Evolutionary conservation across 2,888 invertebrate genomes (phyloP), one percentile per base, ranked within the genome.

Genomic region (Drosophila imparisetae): DNA sequence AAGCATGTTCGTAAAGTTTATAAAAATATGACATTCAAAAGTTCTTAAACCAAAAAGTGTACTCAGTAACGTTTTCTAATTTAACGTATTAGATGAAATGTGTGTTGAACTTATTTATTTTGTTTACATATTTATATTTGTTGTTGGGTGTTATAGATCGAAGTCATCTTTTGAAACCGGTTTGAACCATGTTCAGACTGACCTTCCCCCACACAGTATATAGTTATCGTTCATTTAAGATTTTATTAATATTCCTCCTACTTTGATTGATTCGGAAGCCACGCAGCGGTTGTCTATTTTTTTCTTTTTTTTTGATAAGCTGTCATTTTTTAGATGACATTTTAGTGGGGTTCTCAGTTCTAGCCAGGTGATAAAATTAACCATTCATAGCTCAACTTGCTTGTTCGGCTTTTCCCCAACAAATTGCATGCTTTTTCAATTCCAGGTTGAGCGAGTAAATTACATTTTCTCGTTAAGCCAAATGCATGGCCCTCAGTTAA

Each of bases 351-450:
- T 36, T 40, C n/a, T 2, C 24, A 24, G 40, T 42, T 34, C 13
- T 49, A 57, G 30, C 21, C 55, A 58, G 50, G 63, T 69, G 66
- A 45, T 69, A 10, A 52, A 38, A 50, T 38, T 48, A 50, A 29
- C 38, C 65, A 42, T 59, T 57, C 59, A 11, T 34, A n/a, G 42
- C 50, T 42, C 42, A 11, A 21, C 34, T 53, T 18, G 53, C 29
- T 29, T 21, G 54, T 36, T 29, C 13, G 48, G 30, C 38, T 60
- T 40, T 48, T 38, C 60, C 50, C 54, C 36, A n/a, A 67, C 69
- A 86, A 76, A 86, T 80, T 68, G 65, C 65, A 49, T 38, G 58
- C 77, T 66, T 80, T 83, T 78, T 81, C 87, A 83, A 81, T 86
- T 81, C 80, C 75, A 62, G 54, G 61, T 55, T 42, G 50, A 24